Evolutionary conservation across 2,888 invertebrate genomes (phyloP), one percentile per base, ranked within the genome.

Genomic region (Laspeyria flexula): DNA sequence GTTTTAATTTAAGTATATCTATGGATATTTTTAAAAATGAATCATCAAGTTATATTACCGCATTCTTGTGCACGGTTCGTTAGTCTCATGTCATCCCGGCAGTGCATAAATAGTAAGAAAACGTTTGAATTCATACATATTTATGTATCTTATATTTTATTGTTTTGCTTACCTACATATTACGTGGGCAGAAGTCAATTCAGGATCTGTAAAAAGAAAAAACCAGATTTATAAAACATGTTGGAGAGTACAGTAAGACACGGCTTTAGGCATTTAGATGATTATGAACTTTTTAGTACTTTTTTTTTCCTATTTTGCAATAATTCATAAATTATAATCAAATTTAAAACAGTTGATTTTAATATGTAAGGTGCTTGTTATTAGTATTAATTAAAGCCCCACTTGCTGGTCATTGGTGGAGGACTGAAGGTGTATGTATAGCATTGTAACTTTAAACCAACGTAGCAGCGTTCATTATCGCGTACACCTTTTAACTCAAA

Each of bases 91-190:
- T 42, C 48, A 48, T 68, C 33, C 34, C 10, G 42, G 34, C 25
- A 44, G 31, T 52, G 16, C 9, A 23, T 11, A 31, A 18, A n/a
- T n/a, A 43, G 27, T 9, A 30, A 35, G 29, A 11, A 29, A 43
- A 29, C 11, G 33, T 13, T 53, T 42, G 18, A 6, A 11, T 42
- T 45, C 42, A 46, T 42, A 15, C 35, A 41, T 37, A 50, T 30
- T 39, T 29, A 29, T 25, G 23, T 6, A 12, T 29, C 15, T 39
- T 31, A 25, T 25, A 35, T 4, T 15, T 33, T 31, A 16, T 0
- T 11, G 23, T 7, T n/a, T 48, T 29, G 54, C 81, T 83, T 45
- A 83, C 84, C 81, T 79, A 75, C 78, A 81, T 84, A 56, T 73
- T 75, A 71, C 50, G 62, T 62, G 65, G 68, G 66, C 46, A 57